Base-by-base conservation (phyloP, 2,888 invertebrate genomes). In the Drosophila quinaria region DNA sequence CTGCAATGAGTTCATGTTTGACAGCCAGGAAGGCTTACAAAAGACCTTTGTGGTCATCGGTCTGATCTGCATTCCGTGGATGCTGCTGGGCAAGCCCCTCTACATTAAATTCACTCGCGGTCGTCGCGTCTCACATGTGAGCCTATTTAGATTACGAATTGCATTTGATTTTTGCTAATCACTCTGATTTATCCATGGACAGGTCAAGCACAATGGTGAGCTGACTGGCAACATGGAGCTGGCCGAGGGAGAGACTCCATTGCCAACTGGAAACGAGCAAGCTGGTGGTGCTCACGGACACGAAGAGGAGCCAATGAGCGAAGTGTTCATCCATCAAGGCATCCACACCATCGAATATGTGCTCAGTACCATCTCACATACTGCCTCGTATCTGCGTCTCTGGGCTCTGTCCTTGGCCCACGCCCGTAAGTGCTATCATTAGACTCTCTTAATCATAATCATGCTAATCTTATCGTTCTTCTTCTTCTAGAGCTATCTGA, bases 311-410 rank as follows among this genome's bases (percentile, higher is more conserved):
- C 94, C 96, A 10, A 96, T 97, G 93, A 95, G 96, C 74, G 98
- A 98, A 91, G 93, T 98, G 80, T 96, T 97, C 94, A 98, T 99
- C 86, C 96, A 98, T 92, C 98, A 98, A 91, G 96, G 95, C 33
- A 98, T 98, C 89, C 98, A 98, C 93, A 98, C 98, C 13, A 98
- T 98, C 75, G 98, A 99, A 93, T 99, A 97, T 91, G 97, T 98
- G 81, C 95, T 98, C 81, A 98, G 98, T 88, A 98, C 98, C 74
- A 96, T 99, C 79, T 98, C 98, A 0, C 98, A 99, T 92, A 98
- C 98, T 0, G 98, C 98, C 1, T 98, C 98, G 0, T 98, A 99
- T 92, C 95, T 99, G 47, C 97, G 98, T 90, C 94, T 99, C 76
- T 99, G 98, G 98, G 98, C 98, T 33, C 93, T 99, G 83, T 98